Base-by-base conservation (phyloP, 2,797 vertebrate genomes). In the Lophius americanus region DNA sequence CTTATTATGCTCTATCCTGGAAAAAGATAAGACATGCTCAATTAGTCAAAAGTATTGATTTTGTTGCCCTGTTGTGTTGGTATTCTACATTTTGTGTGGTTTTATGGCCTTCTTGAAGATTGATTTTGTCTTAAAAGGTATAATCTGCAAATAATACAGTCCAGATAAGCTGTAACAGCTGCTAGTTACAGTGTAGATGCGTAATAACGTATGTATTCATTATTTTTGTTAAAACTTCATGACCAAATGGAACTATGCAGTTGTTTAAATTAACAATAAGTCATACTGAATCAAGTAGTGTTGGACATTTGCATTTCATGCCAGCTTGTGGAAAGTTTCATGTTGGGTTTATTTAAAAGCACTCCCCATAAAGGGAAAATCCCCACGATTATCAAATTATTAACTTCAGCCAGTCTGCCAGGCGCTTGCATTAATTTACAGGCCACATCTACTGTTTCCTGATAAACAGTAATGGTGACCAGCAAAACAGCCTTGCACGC, bases 371-470 rank as follows among this genome's bases (percentile, higher is more conserved):
- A 23, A 23, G 23, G 23, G 23, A 23, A 23, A 6, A 59, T 7
- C 9, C 6, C 9, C 4, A 3, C 8, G 9, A 10, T 50, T 13
- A 63, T 23, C 9, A 12, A 3, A 4, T 5, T 41, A 36, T 47
- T 7, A 23, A 5, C 67, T 48, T 39, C 5, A 43, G 6, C 4
- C 13, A 46, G 35, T 12, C 3, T 48, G 10, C 10, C 55, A 9
- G 7, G 38, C 8, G 5, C 36, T 38, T 35, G 56, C 52, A 8
- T 48, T n/a, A 73, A 46, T 39, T 52, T 49, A 38, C 64, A 54
- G 12, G 33, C 2, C 11, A 35, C 9, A 10, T 63, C 42, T 50
- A 55, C 64, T 52, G 64, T 80, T 79, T 49, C 51, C 10, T 82
- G 61, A 52, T 68, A 37, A 23, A 23, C 23, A 23, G 23, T 23